Conservation (phyloP, 2,113 vertebrate genomes). For the Leptocoma aspasia region DNA sequence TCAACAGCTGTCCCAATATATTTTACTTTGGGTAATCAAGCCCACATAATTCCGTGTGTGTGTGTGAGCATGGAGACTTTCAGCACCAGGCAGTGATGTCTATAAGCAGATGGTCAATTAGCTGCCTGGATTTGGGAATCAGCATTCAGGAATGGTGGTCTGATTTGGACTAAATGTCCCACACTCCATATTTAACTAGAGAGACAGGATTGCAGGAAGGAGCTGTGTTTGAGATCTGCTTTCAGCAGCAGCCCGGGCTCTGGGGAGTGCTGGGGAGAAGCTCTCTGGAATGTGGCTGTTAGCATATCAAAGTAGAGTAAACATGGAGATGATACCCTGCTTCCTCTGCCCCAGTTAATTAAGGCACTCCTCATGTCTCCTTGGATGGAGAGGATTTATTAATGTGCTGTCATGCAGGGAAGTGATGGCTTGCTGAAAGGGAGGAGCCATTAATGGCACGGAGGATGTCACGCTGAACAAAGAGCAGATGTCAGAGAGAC, state of each 20-base stretch:
- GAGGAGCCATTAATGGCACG: slow-evolving; percentile 15
- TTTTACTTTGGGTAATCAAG: background rate
- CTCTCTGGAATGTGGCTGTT: slow-evolving; percentile 18
- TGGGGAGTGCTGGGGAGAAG: background rate
- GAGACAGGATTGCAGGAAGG: background rate
- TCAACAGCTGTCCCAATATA: background rate
- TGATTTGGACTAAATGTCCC: background rate
- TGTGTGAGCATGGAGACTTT: background rate
- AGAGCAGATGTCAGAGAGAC: slow-evolving; percentile 31
- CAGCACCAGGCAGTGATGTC: background rate
- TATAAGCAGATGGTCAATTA: background rate
- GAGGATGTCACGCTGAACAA: background rate
- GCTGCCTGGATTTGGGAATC: background rate
- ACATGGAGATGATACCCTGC: slow-evolving; percentile 29
- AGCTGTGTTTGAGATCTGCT: background rate
- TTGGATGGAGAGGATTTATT: slow-evolving; percentile 7
- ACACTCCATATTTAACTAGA: background rate
- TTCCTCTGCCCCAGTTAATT: slow-evolving; percentile 44
- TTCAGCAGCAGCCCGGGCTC: background rate
- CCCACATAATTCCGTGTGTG: background rate
- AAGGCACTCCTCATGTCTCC: background rate
- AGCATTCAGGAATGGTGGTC: background rate
- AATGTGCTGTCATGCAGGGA: slow-evolving; percentile 3
- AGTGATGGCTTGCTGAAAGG: slow-evolving; percentile 21
- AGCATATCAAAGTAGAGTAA: slow-evolving; percentile 50